These are phyloP conservation scores for Drosophila lutescens DNA, from an alignment of 2,888 invertebrate genomes.

Conservation along the genomic window DNA sequence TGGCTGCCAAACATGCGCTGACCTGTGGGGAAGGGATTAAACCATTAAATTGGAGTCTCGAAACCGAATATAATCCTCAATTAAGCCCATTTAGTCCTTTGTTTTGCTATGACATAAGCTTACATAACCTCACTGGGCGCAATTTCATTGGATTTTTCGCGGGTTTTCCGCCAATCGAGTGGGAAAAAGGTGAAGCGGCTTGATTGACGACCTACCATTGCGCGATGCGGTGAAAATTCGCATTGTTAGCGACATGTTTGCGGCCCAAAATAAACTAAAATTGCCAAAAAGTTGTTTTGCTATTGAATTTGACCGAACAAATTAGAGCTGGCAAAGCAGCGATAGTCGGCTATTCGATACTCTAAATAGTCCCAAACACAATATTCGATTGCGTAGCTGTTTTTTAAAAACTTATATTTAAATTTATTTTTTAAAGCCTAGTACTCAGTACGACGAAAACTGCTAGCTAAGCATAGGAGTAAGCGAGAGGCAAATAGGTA, in stretches of 20 bases:
- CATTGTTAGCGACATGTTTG: constrained; percentile 75
- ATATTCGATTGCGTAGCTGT: too few relatives aligned
- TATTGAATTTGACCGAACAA: constrained; percentile 30
- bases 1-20: constrained; percentile 73
- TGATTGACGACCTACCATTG: constrained; percentile 72
- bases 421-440: too few relatives aligned
- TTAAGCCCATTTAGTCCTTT: constrained; percentile 30
- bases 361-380: background rate
- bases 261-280: constrained; percentile 45
- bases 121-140: constrained; percentile 80
- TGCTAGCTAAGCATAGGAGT: too few relatives aligned
- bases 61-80: background rate
- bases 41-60: background rate
- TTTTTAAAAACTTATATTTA: too few relatives aligned
- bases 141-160: constrained; percentile 3
- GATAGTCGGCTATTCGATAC: background rate
- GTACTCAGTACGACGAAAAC: too few relatives aligned
- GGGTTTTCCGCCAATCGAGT: background rate
- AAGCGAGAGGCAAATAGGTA: too few relatives aligned
- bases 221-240: constrained; percentile 78
- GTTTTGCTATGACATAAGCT: constrained; percentile 83
- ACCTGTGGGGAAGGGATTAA: constrained; percentile 54
- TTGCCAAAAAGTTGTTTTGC: constrained; percentile 33
- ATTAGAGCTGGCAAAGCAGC: constrained; percentile 5
- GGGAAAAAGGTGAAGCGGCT: too few relatives aligned